Evolutionary conservation across 2,888 invertebrate genomes (phyloP), one percentile per base, ranked within the genome.

Genomic region (Agrilus biguttatus): DNA sequence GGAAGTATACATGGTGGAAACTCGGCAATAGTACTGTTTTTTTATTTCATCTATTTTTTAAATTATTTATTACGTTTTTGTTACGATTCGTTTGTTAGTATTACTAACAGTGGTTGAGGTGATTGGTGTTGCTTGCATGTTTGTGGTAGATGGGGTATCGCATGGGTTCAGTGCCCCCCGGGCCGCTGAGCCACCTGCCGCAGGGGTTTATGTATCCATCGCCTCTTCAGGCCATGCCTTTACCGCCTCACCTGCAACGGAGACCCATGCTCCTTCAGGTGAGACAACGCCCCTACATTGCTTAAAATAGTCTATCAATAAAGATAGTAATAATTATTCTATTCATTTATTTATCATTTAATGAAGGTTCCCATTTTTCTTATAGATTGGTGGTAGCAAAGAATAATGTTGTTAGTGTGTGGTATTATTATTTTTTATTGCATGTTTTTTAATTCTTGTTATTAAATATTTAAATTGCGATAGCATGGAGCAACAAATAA

Each of bases 231-330:
- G 73, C 73, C 55, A 53, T 57, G 49, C 58, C 60, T 48, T 51
- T 58, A 54, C 58, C 57, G 53, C 58, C 59, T 51, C 61, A 60
- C 50, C 53, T 58, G 54, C 59, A 59, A 69, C 74, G 77, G 66
- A 80, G 83, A 71, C 80, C 85, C 70, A 77, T 85, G 73, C 79
- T 86, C 71, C 76, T 86, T 72, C 84, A 86, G 85, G 85, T 86
- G 80, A 83, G 80, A 61, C 53, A 53, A 47, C 43, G 50, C 49
- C 49, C 44, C 48, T 49, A 43, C 41, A 49, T 50, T 47, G 47
- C 41, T 40, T 37, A 19, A 43, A 36, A 36, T 17, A 37, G 28
- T 23, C 32, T 14, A 33, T 46, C 36, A 44, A 10, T 28, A 38
- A 33, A 14, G 12, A 40, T 8, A 28, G 17, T 21, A 12, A n/a